Conservation (phyloP, 2,888 invertebrate genomes). For the Caenorhabditis sp. region DNA sequence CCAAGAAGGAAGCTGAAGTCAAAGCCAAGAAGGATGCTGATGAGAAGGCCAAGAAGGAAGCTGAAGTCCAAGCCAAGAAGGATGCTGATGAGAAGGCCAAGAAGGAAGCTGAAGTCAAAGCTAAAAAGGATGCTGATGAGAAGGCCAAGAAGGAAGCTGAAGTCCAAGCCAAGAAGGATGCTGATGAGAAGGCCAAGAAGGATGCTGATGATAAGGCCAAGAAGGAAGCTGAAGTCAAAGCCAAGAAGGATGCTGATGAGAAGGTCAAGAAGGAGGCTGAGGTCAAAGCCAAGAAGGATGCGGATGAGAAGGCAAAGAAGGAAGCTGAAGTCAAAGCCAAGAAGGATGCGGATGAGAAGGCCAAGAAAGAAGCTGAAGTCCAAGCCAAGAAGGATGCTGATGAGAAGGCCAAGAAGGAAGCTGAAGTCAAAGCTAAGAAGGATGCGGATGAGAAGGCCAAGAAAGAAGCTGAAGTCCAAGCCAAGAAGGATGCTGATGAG, state of each 20-base stretch:
- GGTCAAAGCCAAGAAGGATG: not conserved
- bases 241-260: not conserved
- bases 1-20: not conserved
- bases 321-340: constrained; percentile 15
- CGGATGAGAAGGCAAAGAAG: constrained; percentile 1
- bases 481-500: constrained; percentile 20
- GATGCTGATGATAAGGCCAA: not conserved
- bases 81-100: constrained; percentile 4
- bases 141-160: constrained; percentile 7
- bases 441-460: not conserved
- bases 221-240: not conserved
- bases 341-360: constrained; percentile 21
- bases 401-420: not conserved
- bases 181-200: not conserved
- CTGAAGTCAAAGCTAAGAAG: not conserved
- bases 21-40: constrained; percentile 1
- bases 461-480: not conserved
- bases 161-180: not conserved
- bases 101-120: not conserved
- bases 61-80: not conserved
- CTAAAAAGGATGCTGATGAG: constrained; percentile 5
- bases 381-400: not conserved
- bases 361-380: constrained; percentile 10
- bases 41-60: constrained; percentile 3
- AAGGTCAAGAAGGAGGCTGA: not conserved